Evolutionary conservation across 2,888 invertebrate genomes (phyloP).

Genomic region (Dicyrtoma fusca): DNA sequence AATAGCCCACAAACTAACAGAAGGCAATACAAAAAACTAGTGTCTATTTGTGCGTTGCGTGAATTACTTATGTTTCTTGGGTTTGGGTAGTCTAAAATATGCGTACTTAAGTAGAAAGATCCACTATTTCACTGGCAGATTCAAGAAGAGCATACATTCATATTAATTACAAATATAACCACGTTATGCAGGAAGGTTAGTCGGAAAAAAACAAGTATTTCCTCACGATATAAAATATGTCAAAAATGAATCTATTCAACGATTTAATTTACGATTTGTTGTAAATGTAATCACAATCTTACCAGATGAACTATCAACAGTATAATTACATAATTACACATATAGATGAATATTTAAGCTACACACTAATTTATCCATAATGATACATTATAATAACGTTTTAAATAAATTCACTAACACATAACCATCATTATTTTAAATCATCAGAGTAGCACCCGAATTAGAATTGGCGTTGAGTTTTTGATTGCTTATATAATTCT

Average conservation of each 20-base stretch:
- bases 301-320: background rate
- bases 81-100: background rate
- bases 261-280: slow-evolving; percentile 9
- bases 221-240: background rate
- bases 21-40: no score
- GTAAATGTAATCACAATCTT: slow-evolving; percentile 21
- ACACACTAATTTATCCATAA: no score
- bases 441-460: slow-evolving; percentile 10
- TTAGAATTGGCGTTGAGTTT: background rate
- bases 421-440: background rate
- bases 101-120: background rate
- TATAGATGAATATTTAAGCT: no score
- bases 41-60: no score
- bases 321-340: slow-evolving; percentile 5
- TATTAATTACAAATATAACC: no score
- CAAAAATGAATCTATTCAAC: slow-evolving; percentile 20
- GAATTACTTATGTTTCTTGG: no score
- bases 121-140: background rate
- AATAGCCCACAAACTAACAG: no score
- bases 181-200: no score
- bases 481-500: no score
- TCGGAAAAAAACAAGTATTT: background rate
- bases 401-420: background rate
- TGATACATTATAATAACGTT: background rate
- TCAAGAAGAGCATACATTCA: background rate